Percentiles rank a stretch among this genome's conserved stretches.
Conservation (phyloP, 1,140 invertebrate species). For the Thaumetopoea pityocampa region DNA sequence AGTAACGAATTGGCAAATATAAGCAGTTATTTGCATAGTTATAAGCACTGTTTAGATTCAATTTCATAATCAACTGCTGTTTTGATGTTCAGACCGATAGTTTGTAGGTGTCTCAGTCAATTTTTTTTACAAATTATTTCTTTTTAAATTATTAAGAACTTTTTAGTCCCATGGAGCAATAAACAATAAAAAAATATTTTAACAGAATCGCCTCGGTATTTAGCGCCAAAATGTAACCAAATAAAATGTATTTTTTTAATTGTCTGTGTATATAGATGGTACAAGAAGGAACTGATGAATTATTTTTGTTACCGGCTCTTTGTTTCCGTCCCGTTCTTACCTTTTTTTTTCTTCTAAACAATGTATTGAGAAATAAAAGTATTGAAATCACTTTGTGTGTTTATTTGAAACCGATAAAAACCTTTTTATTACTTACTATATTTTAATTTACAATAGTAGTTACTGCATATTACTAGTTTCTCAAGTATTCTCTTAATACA, state of each 20-base stretch:
- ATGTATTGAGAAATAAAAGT: conserved; percentile 34
- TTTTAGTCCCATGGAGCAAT: background rate
- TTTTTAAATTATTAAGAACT: conserved; percentile 2
- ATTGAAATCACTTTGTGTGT: conserved; percentile 5
- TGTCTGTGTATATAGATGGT: conserved; percentile 22
- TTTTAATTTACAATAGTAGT: conserved; percentile 8
- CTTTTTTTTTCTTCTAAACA: conserved; percentile 33
- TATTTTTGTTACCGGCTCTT: conserved; percentile 11
- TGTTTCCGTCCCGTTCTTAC: conserved; percentile 35
- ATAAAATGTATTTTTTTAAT: conserved; percentile 35
- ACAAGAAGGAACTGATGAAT: background rate
- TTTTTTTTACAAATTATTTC: no score
- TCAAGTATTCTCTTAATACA: no score
- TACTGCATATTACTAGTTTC: no score
- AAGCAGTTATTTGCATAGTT: no score
- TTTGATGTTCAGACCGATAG: no score
- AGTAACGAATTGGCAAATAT: no score
- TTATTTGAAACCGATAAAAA: background rate
- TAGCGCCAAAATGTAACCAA: conserved; percentile 43
- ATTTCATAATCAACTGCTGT: no score
- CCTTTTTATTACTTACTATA: background rate
- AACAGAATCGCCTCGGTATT: conserved; percentile 9
- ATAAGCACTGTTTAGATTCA: no score
- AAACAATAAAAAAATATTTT: conserved; percentile 1
- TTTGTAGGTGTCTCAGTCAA: no score